A percentile compares a stretch with the other conserved stretches of the same genome.
These are phyloP conservation scores for Ptilonorhynchus violaceus DNA, from an alignment of 2,113 vertebrate genomes.

Conservation along the genomic window DNA sequence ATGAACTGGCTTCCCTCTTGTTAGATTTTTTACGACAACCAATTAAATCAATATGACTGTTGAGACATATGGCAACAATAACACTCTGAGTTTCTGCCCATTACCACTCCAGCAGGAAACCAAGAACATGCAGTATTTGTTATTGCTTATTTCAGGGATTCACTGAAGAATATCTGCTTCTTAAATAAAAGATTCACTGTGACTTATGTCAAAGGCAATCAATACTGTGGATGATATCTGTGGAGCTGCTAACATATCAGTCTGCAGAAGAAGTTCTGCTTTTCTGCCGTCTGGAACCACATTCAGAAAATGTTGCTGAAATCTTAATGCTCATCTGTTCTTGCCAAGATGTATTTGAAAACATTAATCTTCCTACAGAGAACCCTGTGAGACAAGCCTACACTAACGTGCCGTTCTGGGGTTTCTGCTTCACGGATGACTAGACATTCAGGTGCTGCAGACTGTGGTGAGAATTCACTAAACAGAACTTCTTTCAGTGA, in stretches of 20 bases:
- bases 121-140: conserved; percentile 29
- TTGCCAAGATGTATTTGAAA: conserved; percentile 11
- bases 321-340: background rate
- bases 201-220: background rate
- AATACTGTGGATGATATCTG: background rate
- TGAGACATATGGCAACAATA: conserved; percentile 53
- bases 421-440: background rate
- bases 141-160: conserved; percentile 21
- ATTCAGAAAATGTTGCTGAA: background rate
- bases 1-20: background rate
- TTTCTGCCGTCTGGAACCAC: background rate
- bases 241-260: background rate
- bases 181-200: background rate
- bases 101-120: conserved; percentile 49
- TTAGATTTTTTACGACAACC: conserved; percentile 43
- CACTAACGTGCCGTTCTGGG: background rate
- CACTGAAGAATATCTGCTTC: background rate
- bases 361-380: conserved; percentile 1
- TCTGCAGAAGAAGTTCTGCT: background rate
- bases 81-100: conserved; percentile 9
- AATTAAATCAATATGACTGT: conserved; percentile 39
- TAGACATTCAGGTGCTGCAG: background rate
- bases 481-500: background rate
- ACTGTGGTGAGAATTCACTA: background rate
- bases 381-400: background rate